Evolutionary conservation across 2,113 vertebrate species (phyloP).

Genomic region (Syrrhaptes paradoxus): DNA sequence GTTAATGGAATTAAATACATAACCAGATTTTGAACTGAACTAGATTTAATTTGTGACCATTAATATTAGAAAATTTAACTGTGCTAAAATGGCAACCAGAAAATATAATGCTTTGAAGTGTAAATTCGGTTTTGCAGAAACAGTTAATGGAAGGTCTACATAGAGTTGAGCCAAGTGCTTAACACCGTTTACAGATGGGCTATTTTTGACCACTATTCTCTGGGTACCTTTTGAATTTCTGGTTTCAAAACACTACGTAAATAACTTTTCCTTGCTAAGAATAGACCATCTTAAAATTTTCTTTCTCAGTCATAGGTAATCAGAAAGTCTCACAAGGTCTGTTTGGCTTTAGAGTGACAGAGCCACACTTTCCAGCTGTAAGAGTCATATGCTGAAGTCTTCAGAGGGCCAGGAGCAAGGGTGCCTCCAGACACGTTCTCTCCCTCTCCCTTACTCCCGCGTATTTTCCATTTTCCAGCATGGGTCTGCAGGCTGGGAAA

Average conservation of each 20-base stretch:
- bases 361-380: not conserved
- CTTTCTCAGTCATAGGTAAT: not conserved
- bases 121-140: conserved; percentile 9
- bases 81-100: conserved; percentile 27
- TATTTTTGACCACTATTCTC: not conserved
- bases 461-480: not conserved
- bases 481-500: not conserved
- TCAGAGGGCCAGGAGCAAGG: not conserved
- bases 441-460: not conserved
- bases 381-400: not conserved
- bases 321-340: not conserved
- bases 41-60: conserved; percentile 44
- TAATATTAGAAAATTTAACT: conserved; percentile 48
- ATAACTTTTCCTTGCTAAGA: not conserved
- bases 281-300: not conserved
- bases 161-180: not conserved
- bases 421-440: not conserved
- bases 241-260: not conserved
- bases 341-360: not conserved
- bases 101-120: conserved; percentile 25
- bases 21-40: conserved; percentile 8
- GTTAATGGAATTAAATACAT: conserved; percentile 36
- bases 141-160: not conserved
- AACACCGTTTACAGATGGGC: not conserved
- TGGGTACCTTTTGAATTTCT: not conserved